Evolutionary conservation across 2,113 vertebrate genomes (phyloP), one percentile per base, ranked within the genome.

Genomic region (Mandrillus leucophaeus): DNA sequence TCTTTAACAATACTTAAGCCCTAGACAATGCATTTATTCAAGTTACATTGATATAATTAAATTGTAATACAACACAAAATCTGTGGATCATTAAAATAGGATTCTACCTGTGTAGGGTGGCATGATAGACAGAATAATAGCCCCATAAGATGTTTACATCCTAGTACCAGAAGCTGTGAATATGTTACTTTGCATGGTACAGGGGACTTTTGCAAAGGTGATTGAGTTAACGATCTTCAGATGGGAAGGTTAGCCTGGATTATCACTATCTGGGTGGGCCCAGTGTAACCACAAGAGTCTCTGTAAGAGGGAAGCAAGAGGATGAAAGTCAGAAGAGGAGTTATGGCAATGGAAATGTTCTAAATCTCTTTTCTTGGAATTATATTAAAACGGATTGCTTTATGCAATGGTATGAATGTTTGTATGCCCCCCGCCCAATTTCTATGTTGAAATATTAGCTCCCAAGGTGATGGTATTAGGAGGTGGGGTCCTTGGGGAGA

Each of bases 11-110:
- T 48, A 78, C 22, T 76, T 57, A 95, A 16, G 1, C 81, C 12
- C 78, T 86, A 95, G 59, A 80, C 93, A 92, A 92, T 40, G 27
- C 38, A 3, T 20, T 72, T 66, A n/a, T 87, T 88, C 16, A 38
- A 86, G 23, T 57, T 55, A 64, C 32, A 52, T 8, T 43, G 12
- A 85, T 52, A 55, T 2, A 81, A 64, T 78, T 91, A 43, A 59
- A 93, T 66, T 91, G 80, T 70, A 90, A 85, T 66, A 61, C 13
- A 92, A 80, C 8, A 25, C 14, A 82, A 95, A 90, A 86, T n/a
- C 13, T 70, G 64, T n/a, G n/a, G 4, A 13, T 35, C 38, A 20
- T 75, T 92, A 83, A 50, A 93, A 82, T 91, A 64, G 45, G 17
- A 83, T 80, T 70, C 57, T 92, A 70, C 11, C 35, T 23, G 3